phyloP scores from a whole-genome alignment of 1,140 invertebrate genomes.

The Nasonia giraulti region DNA sequence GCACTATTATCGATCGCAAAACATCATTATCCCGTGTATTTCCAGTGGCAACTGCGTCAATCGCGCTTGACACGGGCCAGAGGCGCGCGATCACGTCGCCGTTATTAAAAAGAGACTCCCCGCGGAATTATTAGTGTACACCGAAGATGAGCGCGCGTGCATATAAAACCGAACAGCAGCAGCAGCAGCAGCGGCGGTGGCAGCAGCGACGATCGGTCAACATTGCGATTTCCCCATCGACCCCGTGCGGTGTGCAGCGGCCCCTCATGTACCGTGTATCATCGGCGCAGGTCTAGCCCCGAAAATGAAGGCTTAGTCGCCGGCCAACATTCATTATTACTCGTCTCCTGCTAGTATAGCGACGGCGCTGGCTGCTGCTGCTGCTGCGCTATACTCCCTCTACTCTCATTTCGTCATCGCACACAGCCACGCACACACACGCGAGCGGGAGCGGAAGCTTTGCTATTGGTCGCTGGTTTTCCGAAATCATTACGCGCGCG shows the following conservation, averaged over 20 bases:
- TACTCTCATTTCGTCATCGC: conserved; percentile 63
- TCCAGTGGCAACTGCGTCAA: background rate
- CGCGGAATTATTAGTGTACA: conserved; percentile 40
- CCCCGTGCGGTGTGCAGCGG: background rate
- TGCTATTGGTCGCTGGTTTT: conserved; percentile 63
- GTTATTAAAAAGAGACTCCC: conserved; percentile 36
- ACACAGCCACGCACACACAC: conserved; percentile 50
- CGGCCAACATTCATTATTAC: conserved; percentile 68
- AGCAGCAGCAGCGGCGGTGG: background rate
- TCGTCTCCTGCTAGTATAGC: conserved; percentile 55
- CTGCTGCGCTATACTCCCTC: background rate
- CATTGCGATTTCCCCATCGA: conserved; percentile 34
- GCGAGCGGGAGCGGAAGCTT: conserved; percentile 46
- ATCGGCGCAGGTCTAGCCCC: conserved; percentile 38
- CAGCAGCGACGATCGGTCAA: conserved; percentile 27
- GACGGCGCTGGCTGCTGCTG: conserved; percentile 13
- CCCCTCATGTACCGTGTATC: conserved; percentile 3
- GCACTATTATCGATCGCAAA: no score
- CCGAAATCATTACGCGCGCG: conserved; percentile 63
- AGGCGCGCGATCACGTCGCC: background rate
- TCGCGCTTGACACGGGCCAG: background rate
- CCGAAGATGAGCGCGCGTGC: conserved; percentile 37
- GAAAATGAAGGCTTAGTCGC: conserved; percentile 63
- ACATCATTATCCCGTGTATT: background rate
- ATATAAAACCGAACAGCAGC: conserved; percentile 31